Percentiles rank a stretch among this genome's conserved stretches.
Evolutionary conservation across 2,888 invertebrate genomes (phyloP).

Genomic region (Oxycera nigricornis): DNA sequence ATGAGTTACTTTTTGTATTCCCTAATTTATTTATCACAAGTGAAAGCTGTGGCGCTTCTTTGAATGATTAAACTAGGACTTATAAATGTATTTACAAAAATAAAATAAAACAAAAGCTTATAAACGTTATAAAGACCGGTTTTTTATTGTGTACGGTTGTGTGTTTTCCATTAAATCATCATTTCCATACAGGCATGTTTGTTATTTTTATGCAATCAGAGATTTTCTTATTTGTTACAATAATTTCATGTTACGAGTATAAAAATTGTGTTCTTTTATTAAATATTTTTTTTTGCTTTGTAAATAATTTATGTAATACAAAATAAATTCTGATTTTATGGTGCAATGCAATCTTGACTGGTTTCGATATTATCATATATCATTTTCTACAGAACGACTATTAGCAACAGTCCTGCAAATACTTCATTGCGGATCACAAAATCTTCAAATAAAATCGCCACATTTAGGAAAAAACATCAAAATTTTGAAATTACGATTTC

Average conservation of each 20-base stretch:
- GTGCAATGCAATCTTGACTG: background rate
- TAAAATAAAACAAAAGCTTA: slow-evolving; percentile 13
- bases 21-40: slow-evolving; percentile 27
- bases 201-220: background rate
- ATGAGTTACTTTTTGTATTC: background rate
- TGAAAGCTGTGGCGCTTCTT: background rate
- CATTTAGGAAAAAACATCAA: background rate
- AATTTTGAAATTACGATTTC: background rate
- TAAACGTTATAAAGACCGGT: slow-evolving; percentile 20
- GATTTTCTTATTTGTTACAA: slow-evolving; percentile 1
- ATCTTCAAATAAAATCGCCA: background rate
- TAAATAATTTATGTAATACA: slow-evolving; percentile 20
- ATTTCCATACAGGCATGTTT: background rate
- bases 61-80: background rate
- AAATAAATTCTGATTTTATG: slow-evolving; percentile 21
- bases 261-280: slow-evolving; percentile 22
- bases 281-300: background rate
- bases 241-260: slow-evolving; percentile 25
- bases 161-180: background rate
- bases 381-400: too few relatives aligned
- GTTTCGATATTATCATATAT: background rate
- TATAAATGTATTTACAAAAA: background rate
- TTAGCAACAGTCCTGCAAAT: too few relatives aligned
- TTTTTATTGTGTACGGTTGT: slow-evolving; percentile 26
- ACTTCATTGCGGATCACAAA: background rate